Evolutionary conservation across 2,888 invertebrate species (phyloP).

Genomic region (Folsomia candida): DNA sequence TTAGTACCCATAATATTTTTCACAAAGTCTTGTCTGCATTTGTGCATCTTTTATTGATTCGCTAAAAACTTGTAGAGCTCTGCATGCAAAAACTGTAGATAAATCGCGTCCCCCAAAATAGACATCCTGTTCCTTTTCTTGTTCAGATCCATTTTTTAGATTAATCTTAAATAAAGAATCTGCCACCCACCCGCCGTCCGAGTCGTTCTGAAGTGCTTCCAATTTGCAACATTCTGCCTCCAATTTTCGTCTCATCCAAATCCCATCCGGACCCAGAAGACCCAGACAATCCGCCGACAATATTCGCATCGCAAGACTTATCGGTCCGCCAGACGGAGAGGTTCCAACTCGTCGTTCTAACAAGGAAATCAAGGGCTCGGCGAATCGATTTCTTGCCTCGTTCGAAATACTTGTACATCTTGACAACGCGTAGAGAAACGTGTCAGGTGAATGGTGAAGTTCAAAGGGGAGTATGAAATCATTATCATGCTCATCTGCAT

Average conservation of each 20-base stretch:
- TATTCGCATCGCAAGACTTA: constrained; percentile 40
- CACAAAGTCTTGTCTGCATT: constrained; percentile 6
- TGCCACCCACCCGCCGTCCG: constrained; percentile 37
- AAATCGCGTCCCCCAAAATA: constrained; percentile 31
- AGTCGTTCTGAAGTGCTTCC: constrained; percentile 22
- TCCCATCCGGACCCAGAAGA: constrained; percentile 13
- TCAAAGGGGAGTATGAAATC: constrained; percentile 4
- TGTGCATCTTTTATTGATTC: constrained; percentile 12
- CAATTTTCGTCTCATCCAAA: constrained; percentile 5
- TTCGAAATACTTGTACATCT: constrained; percentile 22
- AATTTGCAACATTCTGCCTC: constrained; percentile 32
- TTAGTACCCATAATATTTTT: constrained; percentile 14
- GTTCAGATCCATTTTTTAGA: not conserved
- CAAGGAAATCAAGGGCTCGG: constrained; percentile 7
- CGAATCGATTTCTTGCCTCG: not conserved
- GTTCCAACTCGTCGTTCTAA: constrained; percentile 27
- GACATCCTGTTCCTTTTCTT: not conserved
- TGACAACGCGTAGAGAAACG: constrained; percentile 36
- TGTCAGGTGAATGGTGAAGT: constrained; percentile 31
- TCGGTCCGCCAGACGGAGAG: constrained; percentile 9
- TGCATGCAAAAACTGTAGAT: constrained; percentile 34
- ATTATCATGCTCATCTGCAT: constrained; percentile 3
- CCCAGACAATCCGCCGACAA: constrained; percentile 32
- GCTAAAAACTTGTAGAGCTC: constrained; percentile 27
- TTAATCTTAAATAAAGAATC: constrained; percentile 25